Evolutionary conservation across 2,888 invertebrate species (phyloP), one percentile per base, ranked within the genome.

Genomic region (Mesoligia furuncula): DNA sequence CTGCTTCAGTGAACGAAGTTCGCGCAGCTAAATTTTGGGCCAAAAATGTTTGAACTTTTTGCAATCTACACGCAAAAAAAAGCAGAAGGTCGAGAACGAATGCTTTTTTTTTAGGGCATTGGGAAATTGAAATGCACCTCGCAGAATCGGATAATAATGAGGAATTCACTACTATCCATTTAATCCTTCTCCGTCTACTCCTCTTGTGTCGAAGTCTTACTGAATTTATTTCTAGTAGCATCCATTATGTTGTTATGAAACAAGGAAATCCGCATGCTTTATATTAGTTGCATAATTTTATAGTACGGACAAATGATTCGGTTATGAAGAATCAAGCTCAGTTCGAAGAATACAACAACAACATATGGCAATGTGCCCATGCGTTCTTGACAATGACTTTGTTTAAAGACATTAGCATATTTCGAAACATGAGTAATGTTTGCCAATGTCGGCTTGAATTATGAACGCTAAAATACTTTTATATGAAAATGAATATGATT

Each of bases 301-400:
- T 61, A 74, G 42, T 11, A 59, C 20, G 20, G 7, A 15, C 39
- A 61, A 67, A 67, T 66, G 5, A 76, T 77, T 71, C 71, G 71
- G 15, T 51, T 74, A 74, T 70, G 39, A 68, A 79, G 76, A n/a
- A 71, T 80, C 79, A 75, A 75, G 57, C 71, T 61, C 71, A 66
- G 51, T 79, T 79, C 75, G 64, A 79, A 79, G 79, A 67, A 79
- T 66, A 80, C 27, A 65, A 79, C 79, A 79, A 78, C 68, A 79
- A 79, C 81, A 75, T 66, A 86, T 88, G 88, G 87, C 88, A 88
- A 77, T 78, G 82, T 85, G 88, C 86, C 88, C 85, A 80, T 77
- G 81, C 80, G 87, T 59, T 87, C 88, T 87, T 88, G 88, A 88
- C 88, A 88, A 79, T 88, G 88, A 88, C 86, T 87, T 85, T 88